phyloP scores from a whole-genome alignment of 2,888 invertebrate genomes.

The Eupithecia dodoneata region DNA sequence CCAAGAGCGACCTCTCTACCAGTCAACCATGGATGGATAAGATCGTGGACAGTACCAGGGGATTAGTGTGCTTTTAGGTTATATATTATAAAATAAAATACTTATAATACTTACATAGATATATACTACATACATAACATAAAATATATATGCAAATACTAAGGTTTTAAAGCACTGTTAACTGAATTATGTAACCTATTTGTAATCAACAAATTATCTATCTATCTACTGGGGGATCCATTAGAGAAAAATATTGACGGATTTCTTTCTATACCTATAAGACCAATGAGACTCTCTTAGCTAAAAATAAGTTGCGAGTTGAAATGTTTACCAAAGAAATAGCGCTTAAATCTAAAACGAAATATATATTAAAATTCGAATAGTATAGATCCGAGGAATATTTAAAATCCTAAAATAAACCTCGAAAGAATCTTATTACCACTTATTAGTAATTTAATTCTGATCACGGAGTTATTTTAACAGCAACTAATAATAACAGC shows the following conservation, averaged over 20 bases:
- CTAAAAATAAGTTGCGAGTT: not conserved
- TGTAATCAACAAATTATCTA: too few relatives aligned
- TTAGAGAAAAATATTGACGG: not conserved
- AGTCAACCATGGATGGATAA: too few relatives aligned
- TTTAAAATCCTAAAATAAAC: not conserved
- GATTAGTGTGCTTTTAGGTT: too few relatives aligned
- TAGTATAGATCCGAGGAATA: not conserved
- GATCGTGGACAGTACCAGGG: too few relatives aligned
- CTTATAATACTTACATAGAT: too few relatives aligned
- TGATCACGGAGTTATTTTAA: slow-evolving; percentile 9
- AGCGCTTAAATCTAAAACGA: not conserved
- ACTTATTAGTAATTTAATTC: not conserved
- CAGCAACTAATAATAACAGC: too few relatives aligned
- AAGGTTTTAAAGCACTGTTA: too few relatives aligned
- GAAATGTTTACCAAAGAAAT: not conserved
- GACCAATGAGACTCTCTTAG: not conserved
- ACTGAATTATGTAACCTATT: too few relatives aligned
- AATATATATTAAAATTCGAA: not conserved
- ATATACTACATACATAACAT: too few relatives aligned
- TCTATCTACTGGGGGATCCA: not conserved
- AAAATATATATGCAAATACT: too few relatives aligned
- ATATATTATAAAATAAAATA: too few relatives aligned
- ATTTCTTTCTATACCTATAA: not conserved
- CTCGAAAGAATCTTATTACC: not conserved
- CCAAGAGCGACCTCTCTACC: too few relatives aligned